These are phyloP conservation scores for Hirtodrosophila cameraria DNA, from an alignment of 2,888 invertebrate genomes.

Conservation along the genomic window DNA sequence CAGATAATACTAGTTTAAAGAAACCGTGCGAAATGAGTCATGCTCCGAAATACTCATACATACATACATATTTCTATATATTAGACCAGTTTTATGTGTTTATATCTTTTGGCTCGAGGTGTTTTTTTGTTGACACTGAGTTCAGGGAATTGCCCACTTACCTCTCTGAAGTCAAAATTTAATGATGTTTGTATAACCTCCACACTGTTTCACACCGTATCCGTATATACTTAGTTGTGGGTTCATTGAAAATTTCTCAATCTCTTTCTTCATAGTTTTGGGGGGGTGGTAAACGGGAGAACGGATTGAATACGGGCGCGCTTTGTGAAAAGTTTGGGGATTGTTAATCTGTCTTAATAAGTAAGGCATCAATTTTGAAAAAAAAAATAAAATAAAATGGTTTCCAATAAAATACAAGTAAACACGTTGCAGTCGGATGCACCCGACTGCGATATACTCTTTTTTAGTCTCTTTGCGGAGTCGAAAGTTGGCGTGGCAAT, in stretches of 20 bases:
- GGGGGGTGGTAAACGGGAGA: slow-evolving; percentile 46
- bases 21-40: slow-evolving; percentile 51
- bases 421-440: too few relatives aligned
- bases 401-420: too few relatives aligned
- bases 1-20: slow-evolving; percentile 43
- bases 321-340: slow-evolving; percentile 8
- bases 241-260: slow-evolving; percentile 56
- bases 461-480: too few relatives aligned
- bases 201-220: slow-evolving; percentile 26
- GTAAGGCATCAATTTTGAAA: too few relatives aligned
- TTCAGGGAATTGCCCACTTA: slow-evolving; percentile 53
- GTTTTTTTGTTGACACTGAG: slow-evolving; percentile 34
- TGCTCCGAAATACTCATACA: slow-evolving; percentile 1
- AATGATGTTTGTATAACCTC: slow-evolving; percentile 49
- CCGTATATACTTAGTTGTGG: slow-evolving; percentile 1
- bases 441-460: too few relatives aligned
- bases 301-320: slow-evolving; percentile 9
- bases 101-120: slow-evolving; percentile 15
- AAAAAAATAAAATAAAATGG: too few relatives aligned
- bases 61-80: slow-evolving; percentile 1
- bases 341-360: neutral
- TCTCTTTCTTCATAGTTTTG: slow-evolving; percentile 79
- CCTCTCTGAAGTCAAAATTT: slow-evolving; percentile 31
- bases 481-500: too few relatives aligned
- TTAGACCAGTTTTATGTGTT: slow-evolving; percentile 26